Base-by-base conservation (phyloP, 92 coral and sea anemone species). In the Bergia puertoricense region DNA sequence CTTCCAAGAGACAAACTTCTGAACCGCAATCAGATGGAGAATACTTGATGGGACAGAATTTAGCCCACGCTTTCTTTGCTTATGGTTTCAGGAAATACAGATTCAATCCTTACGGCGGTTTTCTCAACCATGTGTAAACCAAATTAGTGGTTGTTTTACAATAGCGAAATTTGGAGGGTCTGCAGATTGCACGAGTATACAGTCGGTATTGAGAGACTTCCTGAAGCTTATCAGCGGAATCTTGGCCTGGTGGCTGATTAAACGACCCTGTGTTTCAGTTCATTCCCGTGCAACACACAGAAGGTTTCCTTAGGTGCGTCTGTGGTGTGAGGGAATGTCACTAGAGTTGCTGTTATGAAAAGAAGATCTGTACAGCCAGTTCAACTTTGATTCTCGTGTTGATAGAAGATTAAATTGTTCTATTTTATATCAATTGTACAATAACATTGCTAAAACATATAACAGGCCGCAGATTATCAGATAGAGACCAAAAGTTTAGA, bases 401-500 rank as follows among this genome's bases (percentile, higher is more conserved):
- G 87, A 71, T 84, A 84, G 65, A 84, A 84, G 79, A 84, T 45
- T 69, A 69, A 82, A 71, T 48, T 8, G 78, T 23, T 67, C 79
- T 73, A 68, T 71, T 84, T 84, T 46, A 62, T 71, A 43, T 69
- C 51, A 46, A 71, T 84, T 84, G 62, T 84, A 40, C 87, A 84
- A 36, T 69, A 69, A 44, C 23, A 71, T 48, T 48, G 48, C 85
- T 81, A 59, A 81, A n/a, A 42, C 57, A 45, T 77, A 75, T 77
- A 81, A 23, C 72, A 81, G 18, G 48, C 39, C 18, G 82, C 18
- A 57, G 85, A 81, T 81, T 81, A 81, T 62, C 72, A 81, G 85
- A 81, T 81, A 40, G 23, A 81, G 85, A 40, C 85, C 85, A 59
- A 81, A 42, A 84, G 87, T 84, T 50, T 48, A 73, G 66, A 84